Evolutionary conservation across 2,797 vertebrate genomes (phyloP), one percentile per base, ranked within the genome.

Genomic region (Acanthiza pusilla): DNA sequence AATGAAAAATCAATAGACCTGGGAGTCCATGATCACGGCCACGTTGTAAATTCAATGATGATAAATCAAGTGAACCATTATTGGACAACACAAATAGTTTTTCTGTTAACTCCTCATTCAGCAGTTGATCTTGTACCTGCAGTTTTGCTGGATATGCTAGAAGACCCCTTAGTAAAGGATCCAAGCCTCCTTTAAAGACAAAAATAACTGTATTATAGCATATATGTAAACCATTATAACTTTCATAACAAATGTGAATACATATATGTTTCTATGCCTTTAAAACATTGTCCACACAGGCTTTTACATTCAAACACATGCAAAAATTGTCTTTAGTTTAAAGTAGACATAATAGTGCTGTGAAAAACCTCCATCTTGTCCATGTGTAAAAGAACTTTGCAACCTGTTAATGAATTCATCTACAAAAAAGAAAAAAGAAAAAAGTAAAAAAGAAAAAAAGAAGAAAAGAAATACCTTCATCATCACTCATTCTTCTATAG

Each of bases 11-110:
- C 43, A 83, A 32, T 40, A 92, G 67, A 99, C 99, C 99, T 98
- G 99, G 99, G 19, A 99, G 98, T 21, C 98, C 99, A 0, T 99
- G 99, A 91, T 99, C 99, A 45, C 99, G 98, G 58, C 99, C 99
- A 55, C 99, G 98, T 96, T 99, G 99, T 90, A 99, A 98, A 97
- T 99, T 99, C 74, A 99, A 72, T 1, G 99, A 98, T 3, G 99
- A 98, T 97, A 99, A 97, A 93, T 99, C 99, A 97, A 99, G 91
- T 55, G 98, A 94, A 25, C 97, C 97, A 1, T 97, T 97, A 57
- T 97, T 93, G 14, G 98, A 98, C 10, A 98, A 93, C n/a, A 99
- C 98, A 5, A 99, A 97, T 10, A 99, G 97, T 71, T 96, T 98
- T 85, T 99, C 98, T 0, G 98, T 99, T 95, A 99, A 80, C 83